Percentiles rank a stretch among this genome's conserved stretches.
Conservation (phyloP, 2,113 vertebrate species). For the Dicrurus megarhynchus region DNA sequence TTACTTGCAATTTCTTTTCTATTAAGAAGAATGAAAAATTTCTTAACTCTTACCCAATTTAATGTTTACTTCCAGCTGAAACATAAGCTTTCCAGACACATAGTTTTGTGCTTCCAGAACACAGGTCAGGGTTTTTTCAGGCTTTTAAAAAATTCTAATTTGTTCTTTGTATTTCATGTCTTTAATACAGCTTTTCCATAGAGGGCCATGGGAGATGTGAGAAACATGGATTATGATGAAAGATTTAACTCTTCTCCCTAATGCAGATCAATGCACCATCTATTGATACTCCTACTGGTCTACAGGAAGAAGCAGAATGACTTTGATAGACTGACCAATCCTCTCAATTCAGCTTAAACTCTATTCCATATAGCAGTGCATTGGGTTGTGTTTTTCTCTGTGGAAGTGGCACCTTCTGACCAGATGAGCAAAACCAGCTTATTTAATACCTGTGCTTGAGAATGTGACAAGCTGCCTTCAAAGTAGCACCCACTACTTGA, state of each 20-base stretch:
- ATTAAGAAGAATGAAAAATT: background rate
- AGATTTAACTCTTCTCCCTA: background rate
- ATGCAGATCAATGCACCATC: background rate
- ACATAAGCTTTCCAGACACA: background rate
- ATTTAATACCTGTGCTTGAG: background rate
- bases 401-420: background rate
- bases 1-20: background rate
- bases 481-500: background rate
- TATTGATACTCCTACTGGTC: background rate
- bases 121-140: background rate
- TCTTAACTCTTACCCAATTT: background rate
- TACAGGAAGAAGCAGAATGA: background rate
- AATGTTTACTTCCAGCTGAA: conserved; percentile 4
- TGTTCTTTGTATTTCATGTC: background rate
- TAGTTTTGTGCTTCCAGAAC: background rate
- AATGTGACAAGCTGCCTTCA: background rate
- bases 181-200: background rate
- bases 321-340: background rate
- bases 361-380: background rate
- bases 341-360: background rate
- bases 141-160: background rate
- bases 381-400: background rate
- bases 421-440: background rate
- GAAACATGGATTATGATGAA: background rate
- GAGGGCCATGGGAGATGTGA: background rate